Conservation (phyloP, 2,888 invertebrate species). For the Drosophila stalkeri region DNA sequence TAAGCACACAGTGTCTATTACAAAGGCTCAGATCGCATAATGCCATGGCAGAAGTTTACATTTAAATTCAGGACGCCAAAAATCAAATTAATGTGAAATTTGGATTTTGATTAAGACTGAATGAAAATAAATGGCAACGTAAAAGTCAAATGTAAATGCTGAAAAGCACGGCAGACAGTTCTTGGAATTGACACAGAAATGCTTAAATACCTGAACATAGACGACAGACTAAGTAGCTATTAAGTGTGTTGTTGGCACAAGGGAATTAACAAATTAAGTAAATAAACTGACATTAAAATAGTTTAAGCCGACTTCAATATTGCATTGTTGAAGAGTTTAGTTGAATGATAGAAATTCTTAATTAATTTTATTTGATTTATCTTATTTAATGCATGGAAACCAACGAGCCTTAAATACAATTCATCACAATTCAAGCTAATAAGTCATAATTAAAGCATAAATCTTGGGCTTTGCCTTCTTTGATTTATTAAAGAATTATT, state of each 20-base stretch:
- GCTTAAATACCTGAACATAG: slow-evolving; percentile 29
- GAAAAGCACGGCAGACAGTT: slow-evolving; percentile 15
- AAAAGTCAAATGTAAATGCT: slow-evolving; percentile 31
- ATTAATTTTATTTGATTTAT: background rate
- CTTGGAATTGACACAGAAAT: slow-evolving; percentile 36
- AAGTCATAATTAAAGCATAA: background rate
- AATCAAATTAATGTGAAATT: slow-evolving; percentile 59
- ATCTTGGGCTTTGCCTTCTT: background rate
- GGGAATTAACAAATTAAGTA: background rate
- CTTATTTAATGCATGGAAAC: background rate
- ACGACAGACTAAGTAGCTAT: background rate
- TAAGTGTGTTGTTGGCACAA: background rate
- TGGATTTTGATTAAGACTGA: slow-evolving; percentile 58
- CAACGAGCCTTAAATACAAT: background rate
- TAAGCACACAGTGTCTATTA: slow-evolving; percentile 13
- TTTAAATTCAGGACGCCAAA: slow-evolving; percentile 50
- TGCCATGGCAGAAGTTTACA: slow-evolving; percentile 39
- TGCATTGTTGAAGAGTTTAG: background rate
- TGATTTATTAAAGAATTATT: background rate
- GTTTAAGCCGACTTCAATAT: background rate
- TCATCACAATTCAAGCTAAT: background rate
- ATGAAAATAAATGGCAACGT: slow-evolving; percentile 52
- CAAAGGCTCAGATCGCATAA: slow-evolving; percentile 27
- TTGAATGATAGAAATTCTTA: background rate
- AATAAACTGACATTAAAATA: background rate